Evolutionary conservation across 2,113 vertebrate genomes (phyloP), one percentile per base, ranked within the genome.

Genomic region (Bagarius yarrelli): DNA sequence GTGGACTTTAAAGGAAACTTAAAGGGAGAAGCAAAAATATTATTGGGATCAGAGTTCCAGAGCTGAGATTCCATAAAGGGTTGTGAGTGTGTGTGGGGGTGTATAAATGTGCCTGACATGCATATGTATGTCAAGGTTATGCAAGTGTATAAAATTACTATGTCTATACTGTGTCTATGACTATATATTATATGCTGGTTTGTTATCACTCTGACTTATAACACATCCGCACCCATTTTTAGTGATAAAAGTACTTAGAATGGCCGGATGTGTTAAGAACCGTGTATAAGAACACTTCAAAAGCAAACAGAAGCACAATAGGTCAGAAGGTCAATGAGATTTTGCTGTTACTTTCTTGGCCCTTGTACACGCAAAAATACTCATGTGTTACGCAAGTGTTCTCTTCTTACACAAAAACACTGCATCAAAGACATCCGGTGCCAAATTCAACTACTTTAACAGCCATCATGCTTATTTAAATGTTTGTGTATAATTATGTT

Each of bases 21-120:
- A 32, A 69, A 69, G 36, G 63, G 36, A 25, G 32, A 57, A 34
- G 32, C 14, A 3, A 79, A 67, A 12, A 50, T 79, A 47, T 57
- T 59, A 69, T 21, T 52, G 74, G 87, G 83, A 83, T 76, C 70
- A 76, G 84, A 79, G 72, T 80, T 34, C 56, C 44, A 83, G 76
- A 80, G 84, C 82, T 8, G 16, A 12, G 64, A 73, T 56, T 88
- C 84, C 81, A 84, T 78, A 8, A 71, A 70, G 50, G 61, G 61
- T 52, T 55, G 44, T 78, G 79, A 72, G 79, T 78, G 79, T 72
- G 79, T 86, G 66, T 40, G 57, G 52, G 67, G 69, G 13, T 52
- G n/a, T 73, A 59, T 50, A 75, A 36, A 44, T 73, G 59, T 30
- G 44, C 63, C 79, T 76, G 30, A 60, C 27, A 36, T 50, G n/a